Base-by-base conservation (phyloP, 2,797 vertebrate species). In the Sparidentex hasta region DNA sequence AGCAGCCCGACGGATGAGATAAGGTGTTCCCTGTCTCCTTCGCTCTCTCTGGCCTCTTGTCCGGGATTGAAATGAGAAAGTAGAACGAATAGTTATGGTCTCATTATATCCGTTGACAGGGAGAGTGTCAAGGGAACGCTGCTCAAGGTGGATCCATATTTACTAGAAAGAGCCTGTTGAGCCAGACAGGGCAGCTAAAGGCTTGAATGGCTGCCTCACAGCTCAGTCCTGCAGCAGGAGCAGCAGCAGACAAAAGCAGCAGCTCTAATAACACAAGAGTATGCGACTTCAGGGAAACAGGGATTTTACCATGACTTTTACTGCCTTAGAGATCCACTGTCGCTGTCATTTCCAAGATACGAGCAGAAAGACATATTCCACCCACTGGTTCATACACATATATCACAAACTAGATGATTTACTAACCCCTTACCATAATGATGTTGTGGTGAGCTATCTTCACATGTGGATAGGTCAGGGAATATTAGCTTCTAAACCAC, bases 61-160 rank as follows among this genome's bases (percentile, higher is more conserved):
- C 74, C 23, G 0, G 68, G 66, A 83, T 48, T 84, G 76, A 84
- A 91, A 87, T 82, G 78, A 87, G 81, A 74, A 90, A 82, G 62
- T 33, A 76, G 68, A 87, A 84, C 52, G 52, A 87, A 84, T 88
- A 91, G 84, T 90, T 88, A 88, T 80, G 78, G 71, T 77, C 86
- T 90, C 81, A 87, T 91, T 92, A 92, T 87, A 84, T 84, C 83
- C 80, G 84, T 62, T 88, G 90, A 90, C 83, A 87, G 82, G 71
- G 54, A 72, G 23, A 50, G 57, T 55, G 71, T 84, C 74, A 25
- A 50, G 83, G 78, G 86, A 90, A 65, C 14, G 20, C 77, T 78
- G 69, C 78, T 85, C 67, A 75, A 86, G 79, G 80, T 78, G 73
- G 84, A 87, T 86, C 78, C 76, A 86, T 84, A 86, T 92, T 87